Base-by-base conservation (phyloP, 1,140 invertebrate species). In the Zaprionus ornatus region DNA sequence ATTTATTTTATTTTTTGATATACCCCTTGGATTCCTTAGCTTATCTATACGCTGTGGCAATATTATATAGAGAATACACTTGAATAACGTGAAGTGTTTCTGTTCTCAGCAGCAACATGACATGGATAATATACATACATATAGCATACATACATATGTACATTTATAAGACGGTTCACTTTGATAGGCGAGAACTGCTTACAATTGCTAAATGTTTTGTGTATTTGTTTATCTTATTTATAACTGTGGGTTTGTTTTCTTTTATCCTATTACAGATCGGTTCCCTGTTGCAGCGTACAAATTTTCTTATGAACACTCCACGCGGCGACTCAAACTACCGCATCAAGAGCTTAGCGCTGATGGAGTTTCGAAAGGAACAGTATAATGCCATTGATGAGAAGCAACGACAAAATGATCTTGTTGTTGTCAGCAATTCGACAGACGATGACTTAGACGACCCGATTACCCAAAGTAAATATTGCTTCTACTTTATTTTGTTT, bases 331-430 rank as follows among this genome's bases (percentile, higher is more conserved):
- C 56, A 12, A 66, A 79, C 21, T 91, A 82, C 52, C 81, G 79
- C 32, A 91, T 91, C 23, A 91, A 74, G 48, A 73, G 54, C 55
- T 63, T 74, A 4, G 21, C 76, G 4, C 23, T 91, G 12, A 82
- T 82, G 56, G 70, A 88, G 17, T 91, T 85, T 68, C 90, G 81
- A 4, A 88, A 77, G 32, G 82, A 82, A n/a, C 90, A 91, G 68
- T 71, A 78, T 17, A 80, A 85, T 17, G 66, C 75, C 13, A 56
- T 82, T 9, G 90, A 91, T 42, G 81, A 91, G 52, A 67, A 42
- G 35, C 77, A 77, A 2, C 75, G 74, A 13, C 55, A 66, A 60
- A 65, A 25, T 15, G 77, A 80, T 56, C 7, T n/a, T 32, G 25
- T 21, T 29, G 42, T n/a, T 6, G 27, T 48, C 50, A 42, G 13